A percentile compares a stretch with the other conserved stretches of the same genome.
Conservation (phyloP, 2,113 vertebrate species). For the Pionites leucogaster region DNA sequence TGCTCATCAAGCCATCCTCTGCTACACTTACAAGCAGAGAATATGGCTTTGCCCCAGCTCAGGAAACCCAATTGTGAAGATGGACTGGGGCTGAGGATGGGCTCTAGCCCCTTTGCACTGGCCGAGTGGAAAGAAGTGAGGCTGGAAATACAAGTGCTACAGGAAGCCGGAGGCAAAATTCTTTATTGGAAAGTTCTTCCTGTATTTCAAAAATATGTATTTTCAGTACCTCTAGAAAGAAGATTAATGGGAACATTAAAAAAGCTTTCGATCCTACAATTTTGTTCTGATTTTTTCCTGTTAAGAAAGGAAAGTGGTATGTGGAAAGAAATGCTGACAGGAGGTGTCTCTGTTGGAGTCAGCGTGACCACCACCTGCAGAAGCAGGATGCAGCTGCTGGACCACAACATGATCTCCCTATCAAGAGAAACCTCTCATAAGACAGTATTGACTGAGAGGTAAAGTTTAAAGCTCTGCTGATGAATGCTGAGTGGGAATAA, state of each 20-base stretch:
- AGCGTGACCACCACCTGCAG: not conserved
- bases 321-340: not conserved
- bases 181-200: not conserved
- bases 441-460: not conserved
- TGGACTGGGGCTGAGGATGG: not conserved
- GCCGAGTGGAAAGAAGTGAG: not conserved
- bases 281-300: not conserved
- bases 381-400: not conserved
- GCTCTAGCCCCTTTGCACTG: not conserved
- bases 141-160: not conserved
- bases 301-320: not conserved
- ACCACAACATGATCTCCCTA: not conserved
- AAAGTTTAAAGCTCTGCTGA: not conserved
- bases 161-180: not conserved
- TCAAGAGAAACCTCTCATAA: not conserved
- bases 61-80: rapidly evolving
- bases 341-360: not conserved
- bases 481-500: not conserved
- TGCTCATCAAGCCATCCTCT: not conserved
- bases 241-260: not conserved
- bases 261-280: not conserved
- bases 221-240: not conserved
- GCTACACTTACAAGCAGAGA: not conserved
- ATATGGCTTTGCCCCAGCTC: not conserved
- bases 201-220: not conserved